These are phyloP conservation scores for Epirrhoe alternata DNA, from an alignment of 2,888 invertebrate species.

Conservation along the genomic window DNA sequence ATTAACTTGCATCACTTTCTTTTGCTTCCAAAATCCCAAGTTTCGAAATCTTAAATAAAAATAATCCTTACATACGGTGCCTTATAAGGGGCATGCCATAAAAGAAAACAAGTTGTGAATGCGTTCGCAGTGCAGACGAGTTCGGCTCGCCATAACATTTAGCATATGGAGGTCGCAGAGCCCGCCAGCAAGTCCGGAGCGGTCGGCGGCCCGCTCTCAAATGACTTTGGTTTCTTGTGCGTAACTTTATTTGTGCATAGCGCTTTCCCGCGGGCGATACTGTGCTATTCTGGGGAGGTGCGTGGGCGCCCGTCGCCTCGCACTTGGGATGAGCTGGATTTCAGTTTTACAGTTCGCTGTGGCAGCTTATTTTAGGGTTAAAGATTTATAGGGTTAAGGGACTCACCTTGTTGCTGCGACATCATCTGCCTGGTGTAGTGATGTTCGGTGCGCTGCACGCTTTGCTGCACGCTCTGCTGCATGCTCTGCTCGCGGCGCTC, in stretches of 20 bases:
- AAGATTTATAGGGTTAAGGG: conserved; percentile 30
- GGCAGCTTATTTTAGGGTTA: conserved; percentile 42
- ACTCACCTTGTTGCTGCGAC: conserved; percentile 85
- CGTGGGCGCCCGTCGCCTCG: conserved; percentile 62
- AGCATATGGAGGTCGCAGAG: conserved; percentile 42
- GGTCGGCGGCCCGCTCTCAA: conserved; percentile 55
- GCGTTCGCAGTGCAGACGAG: conserved; percentile 74
- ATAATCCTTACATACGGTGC: conserved; percentile 65
- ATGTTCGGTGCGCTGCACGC: conserved; percentile 87
- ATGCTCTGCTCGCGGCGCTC: conserved; percentile 86
- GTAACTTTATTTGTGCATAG: conserved; percentile 81
- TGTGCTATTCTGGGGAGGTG: conserved; percentile 77
- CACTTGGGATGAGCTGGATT: conserved; percentile 49
- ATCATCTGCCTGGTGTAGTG: conserved; percentile 90
- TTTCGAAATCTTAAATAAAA: conserved; percentile 58
- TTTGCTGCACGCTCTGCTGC: conserved; percentile 78
- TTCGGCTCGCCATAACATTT: neutral
- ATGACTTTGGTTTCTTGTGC: conserved; percentile 71
- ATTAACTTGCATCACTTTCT: conserved; percentile 16
- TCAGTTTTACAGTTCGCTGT: conserved; percentile 58
- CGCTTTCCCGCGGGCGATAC: conserved; percentile 76
- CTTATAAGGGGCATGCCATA: conserved; percentile 74
- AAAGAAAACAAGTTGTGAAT: conserved; percentile 79
- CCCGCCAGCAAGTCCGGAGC: conserved; percentile 10
- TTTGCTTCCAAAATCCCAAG: conserved; percentile 39